Evolutionary conservation across 2,888 invertebrate genomes (phyloP).

Genomic region (Salticus scenicus): DNA sequence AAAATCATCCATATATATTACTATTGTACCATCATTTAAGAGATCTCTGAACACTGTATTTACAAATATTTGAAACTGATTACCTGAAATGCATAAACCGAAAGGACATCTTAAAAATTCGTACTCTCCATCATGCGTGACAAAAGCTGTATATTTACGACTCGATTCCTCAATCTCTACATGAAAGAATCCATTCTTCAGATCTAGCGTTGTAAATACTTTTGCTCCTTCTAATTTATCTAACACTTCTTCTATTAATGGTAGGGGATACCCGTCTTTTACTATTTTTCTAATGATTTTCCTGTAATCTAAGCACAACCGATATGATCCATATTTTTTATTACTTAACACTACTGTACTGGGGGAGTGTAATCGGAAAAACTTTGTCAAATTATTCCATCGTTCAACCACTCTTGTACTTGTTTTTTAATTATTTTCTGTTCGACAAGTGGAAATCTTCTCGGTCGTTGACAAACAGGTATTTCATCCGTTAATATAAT

Average conservation of each 20-base stretch:
- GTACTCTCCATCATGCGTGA: conserved; percentile 9
- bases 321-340: conserved; percentile 23
- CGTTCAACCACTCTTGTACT: not conserved
- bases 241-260: conserved; percentile 20
- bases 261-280: conserved; percentile 23
- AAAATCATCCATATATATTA: too few species aligned
- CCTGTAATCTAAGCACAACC: conserved; percentile 31
- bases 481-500: not conserved
- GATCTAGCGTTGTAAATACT: conserved; percentile 17
- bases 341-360: conserved; percentile 21
- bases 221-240: conserved; percentile 20
- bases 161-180: not conserved
- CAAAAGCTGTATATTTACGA: conserved; percentile 14
- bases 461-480: not conserved
- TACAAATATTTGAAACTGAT: conserved; percentile 10
- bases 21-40: conserved; percentile 16
- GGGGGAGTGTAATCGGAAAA: not conserved
- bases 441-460: conserved; percentile 6
- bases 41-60: not conserved
- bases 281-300: conserved; percentile 19
- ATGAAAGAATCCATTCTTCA: conserved; percentile 36
- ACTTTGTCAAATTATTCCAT: not conserved
- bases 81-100: not conserved
- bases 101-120: conserved; percentile 17
- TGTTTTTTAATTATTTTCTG: not conserved